A percentile compares a stretch with the other conserved stretches of the same genome.
Evolutionary conservation across 2,888 invertebrate species (phyloP).

Genomic region (Erpobdella octoculata): DNA sequence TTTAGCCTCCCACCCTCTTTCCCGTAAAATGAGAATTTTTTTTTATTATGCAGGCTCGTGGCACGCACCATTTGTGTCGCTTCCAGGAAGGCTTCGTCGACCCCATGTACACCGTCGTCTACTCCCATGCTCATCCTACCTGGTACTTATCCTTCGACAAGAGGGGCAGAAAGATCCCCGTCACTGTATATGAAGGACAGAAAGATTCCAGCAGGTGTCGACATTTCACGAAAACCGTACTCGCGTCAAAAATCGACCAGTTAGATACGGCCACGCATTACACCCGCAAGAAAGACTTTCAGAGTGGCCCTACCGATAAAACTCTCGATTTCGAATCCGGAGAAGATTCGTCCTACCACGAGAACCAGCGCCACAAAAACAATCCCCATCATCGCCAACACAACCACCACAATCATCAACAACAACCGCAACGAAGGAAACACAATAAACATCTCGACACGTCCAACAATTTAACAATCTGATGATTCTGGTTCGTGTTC

Average conservation of each 20-base stretch:
- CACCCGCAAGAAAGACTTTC: too few species aligned
- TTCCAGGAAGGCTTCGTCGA: background rate
- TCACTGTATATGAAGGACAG: background rate
- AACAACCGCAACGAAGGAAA: background rate
- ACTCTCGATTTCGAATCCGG: too few species aligned
- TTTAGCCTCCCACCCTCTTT: too few species aligned
- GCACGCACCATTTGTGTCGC: background rate
- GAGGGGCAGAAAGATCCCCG: background rate
- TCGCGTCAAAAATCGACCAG: too few species aligned
- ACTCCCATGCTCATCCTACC: background rate
- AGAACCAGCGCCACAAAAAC: background rate
- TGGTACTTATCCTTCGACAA: constrained; percentile 9
- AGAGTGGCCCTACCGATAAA: too few species aligned
- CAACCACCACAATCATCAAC: background rate
- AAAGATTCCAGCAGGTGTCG: background rate
- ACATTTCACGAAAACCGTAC: too few species aligned
- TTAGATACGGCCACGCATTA: too few species aligned
- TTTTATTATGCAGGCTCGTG: background rate
- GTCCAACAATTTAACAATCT: background rate
- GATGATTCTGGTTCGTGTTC: background rate
- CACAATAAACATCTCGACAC: too few species aligned
- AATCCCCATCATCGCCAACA: background rate
- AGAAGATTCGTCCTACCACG: too few species aligned
- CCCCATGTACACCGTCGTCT: constrained; percentile 3
- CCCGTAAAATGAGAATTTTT: too few species aligned